These are phyloP conservation scores for Drosophila asahinai DNA, from an alignment of 1,140 invertebrate species.

Conservation along the genomic window DNA sequence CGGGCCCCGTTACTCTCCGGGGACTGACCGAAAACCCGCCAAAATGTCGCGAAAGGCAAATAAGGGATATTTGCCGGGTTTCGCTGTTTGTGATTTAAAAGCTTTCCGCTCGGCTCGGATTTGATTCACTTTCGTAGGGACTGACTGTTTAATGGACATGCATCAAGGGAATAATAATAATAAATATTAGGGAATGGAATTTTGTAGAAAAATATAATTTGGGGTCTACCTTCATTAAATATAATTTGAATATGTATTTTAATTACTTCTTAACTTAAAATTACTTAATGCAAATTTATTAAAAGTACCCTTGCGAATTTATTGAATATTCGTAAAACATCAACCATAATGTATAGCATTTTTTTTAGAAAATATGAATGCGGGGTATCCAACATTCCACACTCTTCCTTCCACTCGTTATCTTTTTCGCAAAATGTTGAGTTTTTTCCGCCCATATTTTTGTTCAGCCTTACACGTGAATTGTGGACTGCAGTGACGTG, in stretches of 20 bases:
- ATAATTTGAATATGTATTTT: neutral
- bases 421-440: neutral
- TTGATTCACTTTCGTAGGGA: neutral
- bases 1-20: constrained; percentile 15
- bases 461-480: constrained; percentile 53
- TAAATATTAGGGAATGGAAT: neutral
- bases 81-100: constrained; percentile 70
- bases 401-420: neutral
- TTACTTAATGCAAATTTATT: too few species aligned
- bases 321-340: too few species aligned
- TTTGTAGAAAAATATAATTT: too few species aligned
- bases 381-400: neutral
- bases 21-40: constrained; percentile 54
- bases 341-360: too few species aligned
- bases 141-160: neutral
- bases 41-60: constrained; percentile 69
- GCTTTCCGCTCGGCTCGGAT: constrained; percentile 31
- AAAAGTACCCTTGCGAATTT: too few species aligned
- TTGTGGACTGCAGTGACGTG: constrained; percentile 78
- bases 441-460: constrained; percentile 31
- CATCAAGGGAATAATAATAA: neutral
- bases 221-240: neutral
- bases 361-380: neutral
- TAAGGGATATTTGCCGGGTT: constrained; percentile 34
- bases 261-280: too few species aligned